These are phyloP conservation scores for Alloscopus bannaensis DNA, from an alignment of 2,888 invertebrate species.

Conservation along the genomic window DNA sequence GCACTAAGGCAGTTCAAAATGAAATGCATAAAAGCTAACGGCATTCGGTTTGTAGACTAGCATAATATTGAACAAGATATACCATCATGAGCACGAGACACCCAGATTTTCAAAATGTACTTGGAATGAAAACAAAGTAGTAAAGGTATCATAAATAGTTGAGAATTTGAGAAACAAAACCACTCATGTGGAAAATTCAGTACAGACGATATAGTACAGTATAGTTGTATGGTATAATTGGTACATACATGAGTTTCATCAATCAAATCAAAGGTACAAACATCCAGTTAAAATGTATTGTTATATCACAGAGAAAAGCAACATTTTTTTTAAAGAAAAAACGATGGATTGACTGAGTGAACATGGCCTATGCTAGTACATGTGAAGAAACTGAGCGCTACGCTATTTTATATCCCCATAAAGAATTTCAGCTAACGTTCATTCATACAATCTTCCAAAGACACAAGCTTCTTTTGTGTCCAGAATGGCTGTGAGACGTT, in stretches of 20 bases:
- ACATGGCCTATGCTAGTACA: slow-evolving; percentile 44
- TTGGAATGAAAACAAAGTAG: not conserved
- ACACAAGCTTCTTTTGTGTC: slow-evolving; percentile 66
- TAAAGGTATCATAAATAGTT: slow-evolving; percentile 22
- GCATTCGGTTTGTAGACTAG: slow-evolving; percentile 6
- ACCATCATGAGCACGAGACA: not conserved
- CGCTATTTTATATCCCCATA: slow-evolving; percentile 40
- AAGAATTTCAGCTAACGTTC: slow-evolving; percentile 56
- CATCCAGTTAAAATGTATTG: slow-evolving; percentile 21
- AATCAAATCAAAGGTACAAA: slow-evolving; percentile 33
- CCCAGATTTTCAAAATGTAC: slow-evolving; percentile 4
- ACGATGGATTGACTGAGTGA: slow-evolving; percentile 16
- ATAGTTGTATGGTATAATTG: slow-evolving; percentile 20
- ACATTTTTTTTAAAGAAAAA: slow-evolving; percentile 26
- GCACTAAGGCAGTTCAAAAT: not conserved
- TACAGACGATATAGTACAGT: slow-evolving; percentile 26
- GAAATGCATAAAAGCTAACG: too few species aligned
- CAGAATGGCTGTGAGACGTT: slow-evolving; percentile 61
- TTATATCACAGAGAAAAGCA: slow-evolving; percentile 29
- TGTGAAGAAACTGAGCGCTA: slow-evolving; percentile 20
- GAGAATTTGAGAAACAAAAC: slow-evolving; percentile 5
- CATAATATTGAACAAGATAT: too few species aligned
- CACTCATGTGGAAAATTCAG: not conserved
- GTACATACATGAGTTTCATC: slow-evolving; percentile 15
- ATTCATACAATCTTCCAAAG: slow-evolving; percentile 64